Conservation (phyloP, 1,140 invertebrate genomes). For the Macrosteles quadrilineatus region DNA sequence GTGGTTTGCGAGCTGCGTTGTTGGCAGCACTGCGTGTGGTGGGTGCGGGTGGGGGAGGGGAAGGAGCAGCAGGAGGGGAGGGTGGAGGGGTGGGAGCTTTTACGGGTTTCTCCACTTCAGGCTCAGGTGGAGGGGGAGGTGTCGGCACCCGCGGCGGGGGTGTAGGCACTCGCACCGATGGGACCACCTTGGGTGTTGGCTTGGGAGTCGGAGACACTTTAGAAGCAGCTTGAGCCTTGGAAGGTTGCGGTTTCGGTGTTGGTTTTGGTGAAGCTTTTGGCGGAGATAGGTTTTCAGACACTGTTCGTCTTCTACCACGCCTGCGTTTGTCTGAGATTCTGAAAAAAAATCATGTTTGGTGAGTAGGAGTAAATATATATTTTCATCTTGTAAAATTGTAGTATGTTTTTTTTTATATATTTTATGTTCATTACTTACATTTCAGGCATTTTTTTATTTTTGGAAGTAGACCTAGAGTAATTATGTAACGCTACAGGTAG, state of each 20-base stretch:
- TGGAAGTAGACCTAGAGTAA: too few relatives aligned
- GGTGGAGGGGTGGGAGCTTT: constrained; percentile 17
- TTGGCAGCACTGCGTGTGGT: constrained; percentile 24
- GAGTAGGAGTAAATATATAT: background rate
- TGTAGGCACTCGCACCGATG: constrained; percentile 10
- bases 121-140: constrained; percentile 16
- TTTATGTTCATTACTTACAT: too few relatives aligned
- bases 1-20: constrained; percentile 8
- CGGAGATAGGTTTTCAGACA: constrained; percentile 34
- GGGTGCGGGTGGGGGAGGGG: constrained; percentile 23
- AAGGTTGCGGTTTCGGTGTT: background rate
- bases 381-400: too few relatives aligned
- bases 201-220: constrained; percentile 23
- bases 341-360: constrained; percentile 17
- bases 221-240: constrained; percentile 2
- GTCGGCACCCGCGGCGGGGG: constrained; percentile 9
- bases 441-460: too few relatives aligned
- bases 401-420: too few relatives aligned
- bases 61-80: constrained; percentile 10
- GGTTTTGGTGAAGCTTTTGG: constrained; percentile 24
- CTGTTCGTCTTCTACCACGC: constrained; percentile 41
- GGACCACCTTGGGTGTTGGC: constrained; percentile 12
- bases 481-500: too few relatives aligned
- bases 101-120: background rate
- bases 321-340: constrained; percentile 37